A percentile compares a stretch with the other conserved stretches of the same genome.
These are phyloP conservation scores for Siniperca obscura DNA, from an alignment of 2,797 vertebrate genomes.

Conservation along the genomic window DNA sequence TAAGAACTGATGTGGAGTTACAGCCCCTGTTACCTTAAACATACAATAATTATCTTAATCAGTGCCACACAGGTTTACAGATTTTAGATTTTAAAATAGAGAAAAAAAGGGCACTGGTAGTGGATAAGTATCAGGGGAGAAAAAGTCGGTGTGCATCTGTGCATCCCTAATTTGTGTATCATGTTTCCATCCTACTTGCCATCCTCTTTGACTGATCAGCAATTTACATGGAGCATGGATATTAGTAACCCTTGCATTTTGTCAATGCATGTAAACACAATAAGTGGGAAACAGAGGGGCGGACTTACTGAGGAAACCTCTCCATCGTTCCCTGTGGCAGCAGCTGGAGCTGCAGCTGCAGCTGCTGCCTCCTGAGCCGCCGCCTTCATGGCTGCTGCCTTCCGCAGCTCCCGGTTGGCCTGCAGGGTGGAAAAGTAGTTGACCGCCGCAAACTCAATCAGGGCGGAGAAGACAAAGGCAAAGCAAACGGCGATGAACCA, in stretches of 20 bases:
- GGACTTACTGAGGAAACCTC: conserved; percentile 89
- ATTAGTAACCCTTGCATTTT: background rate
- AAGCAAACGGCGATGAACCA: conserved; percentile 99
- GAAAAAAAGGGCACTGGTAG: background rate
- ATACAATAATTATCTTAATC: background rate
- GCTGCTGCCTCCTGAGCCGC: conserved; percentile 85
- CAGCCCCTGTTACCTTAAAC: background rate
- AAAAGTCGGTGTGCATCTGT: background rate
- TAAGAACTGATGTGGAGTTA: background rate
- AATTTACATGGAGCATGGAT: background rate
- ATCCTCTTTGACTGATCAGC: background rate
- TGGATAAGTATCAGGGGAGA: background rate
- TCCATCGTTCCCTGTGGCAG: conserved; percentile 82
- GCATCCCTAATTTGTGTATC: background rate
- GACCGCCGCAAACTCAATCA: conserved; percentile 97
- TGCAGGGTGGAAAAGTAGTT: conserved; percentile 98
- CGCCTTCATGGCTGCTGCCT: conserved; percentile 83
- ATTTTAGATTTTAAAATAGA: background rate
- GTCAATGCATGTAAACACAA: background rate
- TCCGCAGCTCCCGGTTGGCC: conserved; percentile 88
- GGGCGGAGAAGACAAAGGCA: conserved; percentile 96
- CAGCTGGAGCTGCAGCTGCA: conserved; percentile 69
- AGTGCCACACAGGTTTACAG: background rate
- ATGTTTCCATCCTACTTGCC: background rate
- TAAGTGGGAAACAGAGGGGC: background rate